Evolutionary conservation across 1,140 invertebrate genomes (phyloP).

Genomic region (Meloidogyne exigua): DNA sequence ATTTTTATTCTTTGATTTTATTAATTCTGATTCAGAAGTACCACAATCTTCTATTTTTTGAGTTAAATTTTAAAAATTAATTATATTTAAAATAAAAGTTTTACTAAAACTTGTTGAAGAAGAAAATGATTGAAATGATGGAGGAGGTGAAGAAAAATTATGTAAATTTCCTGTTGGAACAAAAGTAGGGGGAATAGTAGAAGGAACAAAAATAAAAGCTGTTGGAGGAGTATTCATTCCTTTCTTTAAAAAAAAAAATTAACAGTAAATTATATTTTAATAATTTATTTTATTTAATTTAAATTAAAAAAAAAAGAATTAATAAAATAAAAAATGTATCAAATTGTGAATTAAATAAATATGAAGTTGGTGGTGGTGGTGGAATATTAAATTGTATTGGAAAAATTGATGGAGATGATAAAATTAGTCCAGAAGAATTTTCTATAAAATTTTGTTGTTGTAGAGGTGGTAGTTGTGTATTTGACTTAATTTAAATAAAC

Average conservation of each 20-base stretch:
- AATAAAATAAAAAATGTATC: neutral
- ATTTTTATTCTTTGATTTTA: conserved; percentile 17
- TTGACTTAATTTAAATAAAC: neutral
- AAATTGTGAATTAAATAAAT: neutral
- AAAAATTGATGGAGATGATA: neutral
- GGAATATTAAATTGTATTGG: neutral
- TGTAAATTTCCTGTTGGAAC: neutral
- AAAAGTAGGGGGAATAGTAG: neutral
- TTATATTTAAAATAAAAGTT: too few species aligned
- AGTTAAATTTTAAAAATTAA: neutral
- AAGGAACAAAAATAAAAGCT: neutral
- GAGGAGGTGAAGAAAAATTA: conserved; percentile 16
- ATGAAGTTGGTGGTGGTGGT: neutral
- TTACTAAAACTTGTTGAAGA: neutral
- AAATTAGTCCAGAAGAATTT: neutral
- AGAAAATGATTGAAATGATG: neutral
- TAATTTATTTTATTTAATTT: neutral
- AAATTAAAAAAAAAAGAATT: neutral
- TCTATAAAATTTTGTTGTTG: neutral
- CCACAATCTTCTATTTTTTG: neutral
- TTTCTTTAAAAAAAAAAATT: neutral
- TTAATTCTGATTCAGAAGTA: neutral
- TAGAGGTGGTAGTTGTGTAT: neutral
- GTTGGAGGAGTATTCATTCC: neutral
- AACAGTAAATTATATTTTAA: neutral